phyloP scores from a whole-genome alignment of 2,113 vertebrate genomes.

The Podilymbus podiceps region DNA sequence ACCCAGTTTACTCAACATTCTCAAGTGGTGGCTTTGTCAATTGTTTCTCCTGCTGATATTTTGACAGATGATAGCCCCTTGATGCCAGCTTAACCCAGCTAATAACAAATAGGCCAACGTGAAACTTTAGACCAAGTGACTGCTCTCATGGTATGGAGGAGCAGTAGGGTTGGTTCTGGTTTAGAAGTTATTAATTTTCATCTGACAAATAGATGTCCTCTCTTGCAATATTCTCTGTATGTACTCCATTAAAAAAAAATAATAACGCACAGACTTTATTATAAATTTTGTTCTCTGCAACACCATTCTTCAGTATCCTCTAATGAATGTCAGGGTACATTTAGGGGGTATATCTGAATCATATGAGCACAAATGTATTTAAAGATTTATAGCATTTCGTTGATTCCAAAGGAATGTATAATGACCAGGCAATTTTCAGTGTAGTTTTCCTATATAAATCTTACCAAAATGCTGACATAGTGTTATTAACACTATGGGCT shows the following conservation, averaged over 20 bases:
- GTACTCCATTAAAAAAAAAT: neutral
- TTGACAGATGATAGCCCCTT: constrained; percentile 79
- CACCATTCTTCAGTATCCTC: neutral
- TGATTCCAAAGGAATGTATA: constrained; percentile 32
- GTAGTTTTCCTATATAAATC: constrained; percentile 7
- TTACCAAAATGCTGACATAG: neutral
- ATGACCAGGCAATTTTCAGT: constrained; percentile 18
- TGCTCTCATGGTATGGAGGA: constrained; percentile 38
- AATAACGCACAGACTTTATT: neutral
- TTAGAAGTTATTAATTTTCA: constrained; percentile 54
- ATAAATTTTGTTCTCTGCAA: neutral
- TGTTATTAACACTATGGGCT: constrained; percentile 6
- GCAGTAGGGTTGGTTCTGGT: neutral
- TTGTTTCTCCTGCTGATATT: constrained; percentile 80
- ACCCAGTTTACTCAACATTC: constrained; percentile 74
- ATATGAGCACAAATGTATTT: neutral
- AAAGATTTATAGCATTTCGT: constrained; percentile 15
- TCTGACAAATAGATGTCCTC: neutral
- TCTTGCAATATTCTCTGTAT: neutral
- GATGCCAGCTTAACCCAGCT: constrained; percentile 72
- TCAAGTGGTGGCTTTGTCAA: constrained; percentile 84
- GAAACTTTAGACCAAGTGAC: constrained; percentile 71
- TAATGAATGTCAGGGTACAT: neutral
- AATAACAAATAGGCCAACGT: constrained; percentile 67
- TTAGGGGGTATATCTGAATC: neutral